Evolutionary conservation across 35 echinoderm and acorn worm species (phyloP).

Genomic region (Ophioderma brevispina): DNA sequence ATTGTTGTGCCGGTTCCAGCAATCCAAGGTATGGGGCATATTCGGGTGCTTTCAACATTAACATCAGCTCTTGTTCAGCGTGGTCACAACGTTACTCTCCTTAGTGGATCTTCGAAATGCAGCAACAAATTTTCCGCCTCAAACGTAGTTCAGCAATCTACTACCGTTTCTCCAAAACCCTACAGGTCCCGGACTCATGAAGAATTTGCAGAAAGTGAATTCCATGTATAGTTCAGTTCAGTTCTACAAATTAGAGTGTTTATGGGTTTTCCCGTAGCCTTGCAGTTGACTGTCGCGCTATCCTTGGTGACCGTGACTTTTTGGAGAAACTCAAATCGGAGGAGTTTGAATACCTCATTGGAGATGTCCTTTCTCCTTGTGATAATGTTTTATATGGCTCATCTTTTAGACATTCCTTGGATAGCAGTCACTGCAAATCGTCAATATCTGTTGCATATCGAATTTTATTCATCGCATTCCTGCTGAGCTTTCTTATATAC

Average conservation of each 20-base stretch:
- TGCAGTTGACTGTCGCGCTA: neutral
- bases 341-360: neutral
- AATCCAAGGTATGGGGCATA: neutral
- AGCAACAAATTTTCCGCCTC: neutral
- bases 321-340: neutral
- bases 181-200: neutral
- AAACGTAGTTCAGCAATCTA: neutral
- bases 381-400: neutral
- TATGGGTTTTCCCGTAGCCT: neutral
- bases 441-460: neutral
- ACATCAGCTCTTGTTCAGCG: neutral
- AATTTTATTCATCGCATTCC: neutral
- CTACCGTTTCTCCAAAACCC: neutral
- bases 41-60: neutral
- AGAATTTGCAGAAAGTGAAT: neutral
- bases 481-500: neutral
- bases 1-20: neutral
- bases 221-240: neutral
- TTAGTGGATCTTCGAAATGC: neutral
- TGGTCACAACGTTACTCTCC: neutral
- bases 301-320: neutral
- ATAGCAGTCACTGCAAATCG: neutral
- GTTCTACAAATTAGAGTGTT: neutral
- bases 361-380: neutral
- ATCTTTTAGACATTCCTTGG: neutral